phyloP scores from a whole-genome alignment of 2,888 invertebrate genomes.

The Drosophila quinaria region DNA sequence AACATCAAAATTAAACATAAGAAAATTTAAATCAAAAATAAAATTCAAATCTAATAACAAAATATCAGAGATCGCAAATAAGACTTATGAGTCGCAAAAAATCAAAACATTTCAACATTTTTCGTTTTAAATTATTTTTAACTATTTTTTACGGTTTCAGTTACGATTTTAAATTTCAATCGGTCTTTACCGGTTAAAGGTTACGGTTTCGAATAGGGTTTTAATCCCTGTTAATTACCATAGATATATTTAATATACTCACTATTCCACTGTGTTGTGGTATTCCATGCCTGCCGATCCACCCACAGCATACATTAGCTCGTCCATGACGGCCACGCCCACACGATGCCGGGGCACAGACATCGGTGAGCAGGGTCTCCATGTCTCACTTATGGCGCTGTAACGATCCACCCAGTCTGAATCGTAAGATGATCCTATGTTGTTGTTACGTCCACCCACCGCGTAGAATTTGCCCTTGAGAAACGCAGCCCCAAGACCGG shows the following conservation, averaged over 20 bases:
- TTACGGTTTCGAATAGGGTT: no score
- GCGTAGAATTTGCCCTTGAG: conserved; percentile 95
- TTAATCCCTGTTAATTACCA: no score
- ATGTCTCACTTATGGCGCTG: conserved; percentile 93
- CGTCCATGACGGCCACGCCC: conserved; percentile 97
- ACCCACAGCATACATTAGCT: conserved; percentile 95
- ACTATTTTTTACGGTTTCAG: no score
- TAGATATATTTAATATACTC: conserved; percentile 69
- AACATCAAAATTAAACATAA: no score
- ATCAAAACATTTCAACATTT: no score
- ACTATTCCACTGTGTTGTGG: conserved; percentile 96
- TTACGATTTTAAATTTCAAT: no score
- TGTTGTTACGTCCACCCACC: conserved; percentile 96
- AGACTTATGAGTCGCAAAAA: no score
- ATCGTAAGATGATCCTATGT: conserved; percentile 94
- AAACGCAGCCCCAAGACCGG: conserved; percentile 94
- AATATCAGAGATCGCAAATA: no score
- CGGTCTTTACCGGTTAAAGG: no score
- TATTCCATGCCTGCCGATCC: conserved; percentile 95
- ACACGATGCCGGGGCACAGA: conserved; percentile 94
- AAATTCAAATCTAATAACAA: no score
- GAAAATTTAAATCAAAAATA: no score
- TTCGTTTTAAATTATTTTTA: no score
- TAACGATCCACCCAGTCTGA: conserved; percentile 93
- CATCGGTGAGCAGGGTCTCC: conserved; percentile 95